Percentiles rank a stretch among this genome's conserved stretches.
Evolutionary conservation across 2,113 vertebrate species (phyloP).

Genomic region (Ptychochromis oligacanthus): DNA sequence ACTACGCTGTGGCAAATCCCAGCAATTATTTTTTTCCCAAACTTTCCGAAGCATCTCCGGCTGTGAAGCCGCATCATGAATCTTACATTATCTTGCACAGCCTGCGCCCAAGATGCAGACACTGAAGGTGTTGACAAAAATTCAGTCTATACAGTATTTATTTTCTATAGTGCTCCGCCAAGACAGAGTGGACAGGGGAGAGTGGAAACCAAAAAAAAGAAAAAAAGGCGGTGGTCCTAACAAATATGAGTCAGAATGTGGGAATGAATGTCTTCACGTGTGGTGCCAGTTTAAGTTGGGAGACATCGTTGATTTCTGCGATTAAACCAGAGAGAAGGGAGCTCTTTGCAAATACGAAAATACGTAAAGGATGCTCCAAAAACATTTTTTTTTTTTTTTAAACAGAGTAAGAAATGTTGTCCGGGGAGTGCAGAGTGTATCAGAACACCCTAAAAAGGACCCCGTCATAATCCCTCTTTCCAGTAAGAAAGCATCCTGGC

Average conservation of each 20-base stretch:
- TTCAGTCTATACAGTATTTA: background rate
- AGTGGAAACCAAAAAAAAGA: background rate
- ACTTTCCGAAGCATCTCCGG: constrained; percentile 34
- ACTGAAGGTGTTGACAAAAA: background rate
- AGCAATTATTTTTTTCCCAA: constrained; percentile 3
- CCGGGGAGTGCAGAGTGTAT: background rate
- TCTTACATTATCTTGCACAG: background rate
- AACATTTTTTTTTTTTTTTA: background rate
- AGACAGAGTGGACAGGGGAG: background rate
- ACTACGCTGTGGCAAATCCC: background rate
- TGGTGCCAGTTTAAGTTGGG: constrained; percentile 19
- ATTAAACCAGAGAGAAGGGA: background rate
- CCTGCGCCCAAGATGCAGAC: background rate
- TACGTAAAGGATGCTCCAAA: background rate
- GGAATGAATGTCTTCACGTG: background rate
- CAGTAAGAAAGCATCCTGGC: constrained; percentile 57
- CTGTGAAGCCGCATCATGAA: background rate
- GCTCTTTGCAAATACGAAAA: background rate
- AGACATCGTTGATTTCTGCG: background rate
- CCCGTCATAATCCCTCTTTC: constrained; percentile 64
- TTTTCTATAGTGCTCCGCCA: background rate
- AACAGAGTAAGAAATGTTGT: background rate
- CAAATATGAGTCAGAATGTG: background rate
- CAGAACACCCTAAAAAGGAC: background rate
- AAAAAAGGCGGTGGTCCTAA: constrained; percentile 14